A percentile compares a stretch with the other conserved stretches of the same genome.
These are phyloP conservation scores for Perdita meconis DNA, from an alignment of 2,888 invertebrate species.

Conservation along the genomic window DNA sequence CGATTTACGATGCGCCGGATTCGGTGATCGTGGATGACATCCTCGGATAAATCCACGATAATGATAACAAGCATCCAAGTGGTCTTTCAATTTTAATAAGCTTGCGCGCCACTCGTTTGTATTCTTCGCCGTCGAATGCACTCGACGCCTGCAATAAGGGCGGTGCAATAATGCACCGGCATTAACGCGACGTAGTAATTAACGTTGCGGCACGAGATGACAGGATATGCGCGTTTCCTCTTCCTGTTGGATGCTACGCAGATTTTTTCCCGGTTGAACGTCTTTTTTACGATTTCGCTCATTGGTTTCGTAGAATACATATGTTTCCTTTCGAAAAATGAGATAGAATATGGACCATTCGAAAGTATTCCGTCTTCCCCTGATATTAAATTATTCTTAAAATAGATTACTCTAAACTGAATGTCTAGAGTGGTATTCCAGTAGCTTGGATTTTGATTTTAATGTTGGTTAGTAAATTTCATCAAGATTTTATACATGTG, in stretches of 20 bases:
- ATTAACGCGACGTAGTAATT: slow-evolving; percentile 54
- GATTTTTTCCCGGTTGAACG: slow-evolving; percentile 1
- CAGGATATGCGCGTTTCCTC: slow-evolving; percentile 51
- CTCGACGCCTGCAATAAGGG: slow-evolving; percentile 14
- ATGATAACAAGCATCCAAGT: slow-evolving; percentile 65
- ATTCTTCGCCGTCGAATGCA: background rate
- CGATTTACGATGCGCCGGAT: slow-evolving; percentile 23
- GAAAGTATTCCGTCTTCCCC: too few relatives aligned
- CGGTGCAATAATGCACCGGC: background rate
- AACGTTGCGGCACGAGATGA: slow-evolving; percentile 45
- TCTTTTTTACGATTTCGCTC: slow-evolving; percentile 3
- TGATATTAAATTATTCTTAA: too few relatives aligned
- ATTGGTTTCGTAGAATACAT: too few relatives aligned
- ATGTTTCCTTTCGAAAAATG: too few relatives aligned
- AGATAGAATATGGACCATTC: too few relatives aligned
- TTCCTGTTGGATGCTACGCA: slow-evolving; percentile 25
- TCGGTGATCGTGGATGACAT: slow-evolving; percentile 25
- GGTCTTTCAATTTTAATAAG: slow-evolving; percentile 60
- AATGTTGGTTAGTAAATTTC: too few relatives aligned
- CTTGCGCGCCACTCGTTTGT: slow-evolving; percentile 17
- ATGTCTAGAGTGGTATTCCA: too few relatives aligned
- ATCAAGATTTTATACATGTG: too few relatives aligned
- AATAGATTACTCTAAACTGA: too few relatives aligned
- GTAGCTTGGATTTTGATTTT: too few relatives aligned
- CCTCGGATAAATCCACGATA: slow-evolving; percentile 46